Evolutionary conservation across 2,888 invertebrate genomes (phyloP), one percentile per base, ranked within the genome.

Genomic region (Ephialtes manifestator): DNA sequence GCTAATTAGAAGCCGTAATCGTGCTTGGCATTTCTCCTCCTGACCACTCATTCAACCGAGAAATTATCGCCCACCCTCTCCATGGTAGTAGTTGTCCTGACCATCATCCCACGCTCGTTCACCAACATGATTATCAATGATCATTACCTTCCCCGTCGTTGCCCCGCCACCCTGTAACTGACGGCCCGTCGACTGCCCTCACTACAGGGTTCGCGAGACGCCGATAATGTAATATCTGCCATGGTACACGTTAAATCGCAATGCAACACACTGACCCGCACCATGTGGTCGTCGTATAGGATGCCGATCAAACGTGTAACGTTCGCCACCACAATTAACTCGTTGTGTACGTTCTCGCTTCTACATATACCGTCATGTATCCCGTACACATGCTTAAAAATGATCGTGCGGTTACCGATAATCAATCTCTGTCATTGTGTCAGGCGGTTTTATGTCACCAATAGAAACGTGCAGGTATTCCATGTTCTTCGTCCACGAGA

Each of bases 201-300:
- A 60, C 84, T 60, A 31, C 60, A 10, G 46, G 55, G 51, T 72
- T 68, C 58, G 78, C 79, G 83, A 72, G 80, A 81, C 58, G 58
- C 79, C 84, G 86, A 87, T 89, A 87, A 88, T 89, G 85, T 85
- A 87, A 88, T 89, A 87, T 87, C 86, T 84, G 86, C 86, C 84
- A 84, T 79, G 84, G 81, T 72, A 71, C 78, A 81, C 83, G 86
- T 88, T 84, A 84, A 82, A 86, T 78, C 77, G 80, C 43, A 81
- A 74, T 79, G 71, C 51, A 65, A 31, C 46, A 67, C 51, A 58
- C 74, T 60, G 84, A 70, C 70, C 58, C 70, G 72, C 65, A 35
- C 65, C 24, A 43, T 65, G 20, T 60, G 28, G 60, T 39, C 39
- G 10, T 8, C 35, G 43, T 18, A 20, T 20, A 46, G 71, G 31